Base-by-base conservation (phyloP, 2,797 vertebrate genomes). In the Chaetophractus vellerosus region DNA sequence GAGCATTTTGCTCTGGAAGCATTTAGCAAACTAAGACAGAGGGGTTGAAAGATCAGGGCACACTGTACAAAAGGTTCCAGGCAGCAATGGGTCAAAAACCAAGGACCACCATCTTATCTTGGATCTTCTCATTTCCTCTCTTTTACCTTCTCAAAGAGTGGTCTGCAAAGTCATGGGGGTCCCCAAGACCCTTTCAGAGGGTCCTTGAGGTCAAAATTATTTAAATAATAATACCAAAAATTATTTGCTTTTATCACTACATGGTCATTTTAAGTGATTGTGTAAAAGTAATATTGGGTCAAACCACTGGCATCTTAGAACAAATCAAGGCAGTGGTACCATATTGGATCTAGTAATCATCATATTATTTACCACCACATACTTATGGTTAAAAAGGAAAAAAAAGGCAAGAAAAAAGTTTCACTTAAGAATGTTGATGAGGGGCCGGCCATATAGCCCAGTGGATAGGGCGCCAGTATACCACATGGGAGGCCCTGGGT, bases 391-490 rank as follows among this genome's bases (percentile, higher is more conserved):
- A n/a, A n/a, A n/a, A n/a, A n/a, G n/a, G n/a, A n/a, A n/a, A n/a
- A n/a, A n/a, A n/a, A n/a, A n/a, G n/a, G n/a, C 6, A 14, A 1
- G 0, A 57, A 15, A 1, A 3, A 52, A 16, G 38, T 66, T 84
- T 86, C 63, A 91, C 36, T 41, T 81, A n/a, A n/a, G n/a, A n/a
- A n/a, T n/a, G n/a, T n/a, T n/a, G n/a, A n/a, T n/a, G n/a, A n/a
- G n/a, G n/a, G n/a, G n/a, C n/a, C n/a, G n/a, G n/a, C n/a, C n/a
- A n/a, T n/a, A n/a, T n/a, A n/a, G n/a, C n/a, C n/a, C n/a, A n/a
- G n/a, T n/a, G n/a, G n/a, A n/a, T n/a, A n/a, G n/a, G n/a, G n/a
- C n/a, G n/a, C n/a, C n/a, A n/a, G n/a, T n/a, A n/a, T n/a, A n/a
- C n/a, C n/a, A n/a, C n/a, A n/a, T n/a, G n/a, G n/a, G n/a, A n/a